Evolutionary conservation across 1,140 invertebrate genomes (phyloP), one percentile per base, ranked within the genome.

Genomic region (Artemia franciscana): DNA sequence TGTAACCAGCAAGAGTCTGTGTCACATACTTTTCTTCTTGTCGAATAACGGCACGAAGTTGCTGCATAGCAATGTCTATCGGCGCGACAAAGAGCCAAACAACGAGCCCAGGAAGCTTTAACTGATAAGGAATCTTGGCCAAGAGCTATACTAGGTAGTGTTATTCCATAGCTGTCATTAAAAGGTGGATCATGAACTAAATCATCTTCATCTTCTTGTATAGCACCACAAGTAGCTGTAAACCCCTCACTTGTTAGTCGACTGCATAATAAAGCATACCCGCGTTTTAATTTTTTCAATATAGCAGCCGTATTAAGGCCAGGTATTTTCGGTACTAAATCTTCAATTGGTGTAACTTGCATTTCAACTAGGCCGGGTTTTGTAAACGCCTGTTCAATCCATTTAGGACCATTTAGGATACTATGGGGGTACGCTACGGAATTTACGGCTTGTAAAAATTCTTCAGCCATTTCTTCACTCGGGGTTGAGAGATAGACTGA

Each of bases 401-500:
- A 60, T 5, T 30, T 26, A 51, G 39, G 39, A n/a, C 30, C 60
- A 57, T 18, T 57, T 30, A 60, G 30, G 7, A 23, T 23, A 28
- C 18, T 27, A 15, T 30, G 60, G 7, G 60, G 60, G 5, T 28
- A 26, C 60, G 26, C 7, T 21, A 28, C 60, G 7, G 30, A 26
- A n/a, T 39, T 30, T 24, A 60, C 26, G 23, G 26, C 23, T 2
- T 26, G 26, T 15, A 60, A 30, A 28, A 60, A 60, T 28, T 60
- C 60, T 23, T 60, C 25, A 23, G 60, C 60, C 15, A 60, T 60
- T 18, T 60, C 30, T 30, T 30, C 30, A 7, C 60, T 30, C 24
- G 60, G n/a, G 25, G 24, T 60, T 18, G 60, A 60, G 12, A 60
- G 60, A 23, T 60, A 30, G 26, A 60, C 30, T 30, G 60, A 60